Percentiles rank a stretch among this genome's conserved stretches.
phyloP scores from a whole-genome alignment of 2,113 vertebrate genomes.

The Nothoprocta perdicaria region DNA sequence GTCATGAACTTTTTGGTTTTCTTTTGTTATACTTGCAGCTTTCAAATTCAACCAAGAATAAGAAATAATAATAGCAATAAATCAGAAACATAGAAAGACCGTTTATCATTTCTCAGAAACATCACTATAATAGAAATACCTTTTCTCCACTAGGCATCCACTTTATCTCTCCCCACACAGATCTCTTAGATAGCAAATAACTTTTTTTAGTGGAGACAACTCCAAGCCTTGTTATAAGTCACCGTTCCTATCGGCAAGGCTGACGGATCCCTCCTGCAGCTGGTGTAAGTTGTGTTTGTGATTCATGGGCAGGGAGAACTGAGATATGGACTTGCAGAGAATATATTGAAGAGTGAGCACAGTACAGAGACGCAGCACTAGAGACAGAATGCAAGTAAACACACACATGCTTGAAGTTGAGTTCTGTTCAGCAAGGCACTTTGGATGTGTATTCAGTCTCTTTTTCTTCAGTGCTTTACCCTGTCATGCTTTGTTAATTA shows the following conservation, averaged over 20 bases:
- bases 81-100: neutral
- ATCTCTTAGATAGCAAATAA: neutral
- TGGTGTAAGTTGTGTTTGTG: neutral
- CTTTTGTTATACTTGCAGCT: constrained; percentile 1
- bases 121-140: neutral
- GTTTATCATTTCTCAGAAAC: neutral
- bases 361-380: neutral
- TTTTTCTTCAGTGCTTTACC: neutral
- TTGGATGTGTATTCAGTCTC: neutral
- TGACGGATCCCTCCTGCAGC: neutral
- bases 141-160: neutral
- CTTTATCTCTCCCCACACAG: neutral
- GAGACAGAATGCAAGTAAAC: neutral
- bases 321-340: fast-evolving
- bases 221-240: neutral
- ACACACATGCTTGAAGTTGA: neutral
- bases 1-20: constrained; percentile 16
- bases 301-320: fast-evolving
- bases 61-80: neutral
- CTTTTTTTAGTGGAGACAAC: neutral
- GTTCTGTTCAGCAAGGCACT: neutral
- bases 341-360: neutral
- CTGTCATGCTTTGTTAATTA: neutral
- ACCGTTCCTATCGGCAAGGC: neutral
- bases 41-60: constrained; percentile 26